Conservation (phyloP, 2,797 vertebrate species). For the Prunella strophiata region DNA sequence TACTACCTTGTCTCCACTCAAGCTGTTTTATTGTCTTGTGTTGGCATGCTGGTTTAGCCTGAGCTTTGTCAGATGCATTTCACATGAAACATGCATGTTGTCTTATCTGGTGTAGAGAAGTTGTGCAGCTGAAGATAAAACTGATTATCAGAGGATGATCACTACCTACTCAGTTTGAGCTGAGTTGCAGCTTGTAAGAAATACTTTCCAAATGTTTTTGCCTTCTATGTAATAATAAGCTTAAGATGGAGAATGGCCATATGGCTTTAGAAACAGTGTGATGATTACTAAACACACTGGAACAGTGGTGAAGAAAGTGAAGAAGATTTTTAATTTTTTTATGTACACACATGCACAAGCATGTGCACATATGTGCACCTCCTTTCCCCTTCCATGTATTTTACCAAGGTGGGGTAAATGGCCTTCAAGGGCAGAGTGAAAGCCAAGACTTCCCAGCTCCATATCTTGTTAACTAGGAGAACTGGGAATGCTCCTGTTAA, state of each 20-base stretch:
- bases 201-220: not conserved
- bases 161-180: not conserved
- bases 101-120: not conserved
- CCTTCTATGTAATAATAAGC: not conserved
- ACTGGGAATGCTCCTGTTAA: not conserved
- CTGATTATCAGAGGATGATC: not conserved
- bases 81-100: fast-evolving
- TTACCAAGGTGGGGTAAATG: not conserved
- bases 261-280: not conserved
- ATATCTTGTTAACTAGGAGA: not conserved
- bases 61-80: not conserved
- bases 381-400: not conserved
- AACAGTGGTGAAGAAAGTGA: not conserved
- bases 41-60: not conserved
- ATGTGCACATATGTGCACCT: not conserved
- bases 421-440: not conserved
- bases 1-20: not conserved
- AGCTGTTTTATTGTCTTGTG: not conserved
- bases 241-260: not conserved
- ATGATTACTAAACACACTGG: not conserved
- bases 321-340: not conserved
- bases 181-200: not conserved
- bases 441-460: not conserved
- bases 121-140: not conserved
- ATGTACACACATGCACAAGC: not conserved